Evolutionary conservation across 2,888 invertebrate genomes (phyloP).

Genomic region (Brenthis ino): DNA sequence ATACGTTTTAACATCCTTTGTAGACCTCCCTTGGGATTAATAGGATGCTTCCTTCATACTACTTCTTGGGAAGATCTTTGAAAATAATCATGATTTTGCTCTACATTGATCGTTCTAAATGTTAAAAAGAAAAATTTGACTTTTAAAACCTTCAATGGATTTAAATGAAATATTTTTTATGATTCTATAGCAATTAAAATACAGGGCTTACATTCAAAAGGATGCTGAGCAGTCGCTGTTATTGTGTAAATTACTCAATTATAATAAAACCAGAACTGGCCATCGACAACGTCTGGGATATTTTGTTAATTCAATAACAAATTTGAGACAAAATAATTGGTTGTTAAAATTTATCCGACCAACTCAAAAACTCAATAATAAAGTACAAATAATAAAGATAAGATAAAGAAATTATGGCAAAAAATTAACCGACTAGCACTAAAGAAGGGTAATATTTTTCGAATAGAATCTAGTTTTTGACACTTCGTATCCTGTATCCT

Average conservation of each 20-base stretch:
- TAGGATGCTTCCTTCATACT: slow-evolving; percentile 15
- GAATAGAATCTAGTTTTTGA: too few relatives aligned
- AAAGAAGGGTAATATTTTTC: too few relatives aligned
- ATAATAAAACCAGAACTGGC: neutral
- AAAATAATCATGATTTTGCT: neutral
- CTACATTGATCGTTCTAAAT: slow-evolving; percentile 3
- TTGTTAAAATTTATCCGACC: too few relatives aligned
- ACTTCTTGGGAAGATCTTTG: neutral
- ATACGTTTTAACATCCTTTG: slow-evolving; percentile 18
- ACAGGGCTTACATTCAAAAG: slow-evolving; percentile 5
- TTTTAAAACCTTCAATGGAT: neutral
- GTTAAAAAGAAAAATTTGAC: neutral
- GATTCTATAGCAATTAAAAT: neutral
- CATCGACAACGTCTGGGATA: neutral
- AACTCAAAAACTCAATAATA: too few relatives aligned
- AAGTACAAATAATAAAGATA: too few relatives aligned
- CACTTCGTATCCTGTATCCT: too few relatives aligned
- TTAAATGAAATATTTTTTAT: neutral
- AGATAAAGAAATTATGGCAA: too few relatives aligned
- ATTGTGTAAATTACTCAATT: slow-evolving; percentile 19
- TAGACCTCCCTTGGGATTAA: neutral
- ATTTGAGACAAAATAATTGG: neutral
- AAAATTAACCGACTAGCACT: too few relatives aligned
- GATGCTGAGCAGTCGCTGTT: slow-evolving; percentile 2
- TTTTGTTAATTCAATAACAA: neutral